These are phyloP conservation scores for Drosophila anceps DNA, from an alignment of 2,888 invertebrate species.

Conservation along the genomic window DNA sequence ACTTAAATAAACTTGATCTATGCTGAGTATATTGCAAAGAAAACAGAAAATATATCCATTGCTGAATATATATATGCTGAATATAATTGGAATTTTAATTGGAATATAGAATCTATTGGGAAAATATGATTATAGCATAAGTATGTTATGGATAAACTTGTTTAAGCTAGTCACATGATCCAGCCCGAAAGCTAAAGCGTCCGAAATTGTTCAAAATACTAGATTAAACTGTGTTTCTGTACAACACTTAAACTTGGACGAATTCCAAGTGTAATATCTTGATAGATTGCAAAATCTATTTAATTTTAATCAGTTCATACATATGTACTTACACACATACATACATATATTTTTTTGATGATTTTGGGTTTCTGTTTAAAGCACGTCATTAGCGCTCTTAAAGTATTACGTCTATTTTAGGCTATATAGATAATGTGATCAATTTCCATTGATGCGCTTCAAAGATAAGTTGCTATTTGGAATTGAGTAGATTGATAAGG, in stretches of 20 bases:
- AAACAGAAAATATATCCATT: not conserved
- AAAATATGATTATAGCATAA: not conserved
- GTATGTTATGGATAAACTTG: not conserved
- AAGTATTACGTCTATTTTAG: not conserved
- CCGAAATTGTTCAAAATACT: not conserved
- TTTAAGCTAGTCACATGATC: not conserved
- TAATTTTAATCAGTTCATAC: not conserved
- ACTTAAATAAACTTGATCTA: not conserved
- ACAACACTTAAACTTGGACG: not conserved
- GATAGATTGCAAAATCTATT: not conserved
- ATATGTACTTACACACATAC: not conserved
- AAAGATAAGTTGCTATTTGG: not conserved
- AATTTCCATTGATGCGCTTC: not conserved
- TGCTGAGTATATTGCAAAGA: not conserved
- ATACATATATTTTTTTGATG: not conserved
- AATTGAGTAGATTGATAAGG: slow-evolving; percentile 1
- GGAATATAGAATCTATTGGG: too few relatives aligned
- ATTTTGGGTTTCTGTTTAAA: not conserved
- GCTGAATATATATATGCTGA: too few relatives aligned
- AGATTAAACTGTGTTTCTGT: not conserved
- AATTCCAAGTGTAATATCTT: not conserved
- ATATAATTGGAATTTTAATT: too few relatives aligned
- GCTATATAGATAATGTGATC: slow-evolving; percentile 1
- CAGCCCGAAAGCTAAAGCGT: not conserved
- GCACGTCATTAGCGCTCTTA: not conserved